Base-by-base conservation (phyloP, 2,113 vertebrate species). In the Muscicapa adusta region DNA sequence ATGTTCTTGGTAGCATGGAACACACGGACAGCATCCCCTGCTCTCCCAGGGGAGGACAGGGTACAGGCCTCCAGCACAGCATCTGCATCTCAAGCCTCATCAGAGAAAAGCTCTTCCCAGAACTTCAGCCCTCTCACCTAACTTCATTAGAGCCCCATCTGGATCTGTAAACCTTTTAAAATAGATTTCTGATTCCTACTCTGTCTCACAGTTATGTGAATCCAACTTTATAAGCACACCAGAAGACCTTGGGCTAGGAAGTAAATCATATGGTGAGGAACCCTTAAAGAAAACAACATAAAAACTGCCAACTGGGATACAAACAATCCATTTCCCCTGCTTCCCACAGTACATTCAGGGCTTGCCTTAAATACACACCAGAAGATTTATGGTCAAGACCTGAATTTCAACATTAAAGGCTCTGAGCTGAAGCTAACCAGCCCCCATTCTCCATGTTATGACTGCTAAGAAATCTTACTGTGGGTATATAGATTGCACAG, bases 1-100 rank as follows among this genome's bases (percentile, higher is more conserved):
- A 54, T 33, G 47, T 18, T 24, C 42, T 60, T 1, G 20, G 77
- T 29, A 78, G 57, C 1, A 1, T 6, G n/a, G 61, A 40, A 45
- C 31, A 24, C 22, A 9, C 0, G 6, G 56, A 56, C 17, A 85
- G 5, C 57, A 75, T 18, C 8, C 34, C 43, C 47, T 29, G 51
- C 14, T 57, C 34, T 76, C 60, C 47, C 3, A 4, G 14, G 29
- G 38, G 19, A 25, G n/a, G 0, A 4, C 4, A 10, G 19, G 16
- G 26, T 10, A 72, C 28, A 43, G 40, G 31, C 13, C 45, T 34
- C 56, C 22, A n/a, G 79, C 7, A 1, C 15, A 45, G 36, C 54
- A 73, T 25, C 34, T 1, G 14, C 18, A 72, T 18, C 47, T 10
- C n/a, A 80, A 28, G 73, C 18, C 23, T 48, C n/a, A 14, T 10